Evolutionary conservation across 2,797 vertebrate genomes (phyloP).

Genomic region (Craterocephalus amniculus): DNA sequence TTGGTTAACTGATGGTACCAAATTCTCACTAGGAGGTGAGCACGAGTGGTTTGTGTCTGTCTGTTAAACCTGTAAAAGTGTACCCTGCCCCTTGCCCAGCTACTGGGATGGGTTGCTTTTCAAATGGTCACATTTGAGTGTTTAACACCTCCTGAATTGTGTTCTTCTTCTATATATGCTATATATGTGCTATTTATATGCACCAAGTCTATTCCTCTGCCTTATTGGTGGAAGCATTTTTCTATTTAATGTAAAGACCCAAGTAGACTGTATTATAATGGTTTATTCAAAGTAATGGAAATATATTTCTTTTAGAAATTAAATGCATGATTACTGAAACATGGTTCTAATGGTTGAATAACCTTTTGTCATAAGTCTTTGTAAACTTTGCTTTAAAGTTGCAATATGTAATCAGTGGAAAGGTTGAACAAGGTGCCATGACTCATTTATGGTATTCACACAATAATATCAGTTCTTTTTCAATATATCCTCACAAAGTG

Average conservation of each 20-base stretch:
- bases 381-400: background rate
- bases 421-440: background rate
- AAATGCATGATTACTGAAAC: background rate
- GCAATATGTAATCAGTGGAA: background rate
- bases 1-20: too few species aligned
- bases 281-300: background rate
- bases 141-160: too few species aligned
- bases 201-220: too few species aligned
- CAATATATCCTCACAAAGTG: slow-evolving; percentile 7
- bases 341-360: background rate
- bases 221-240: background rate
- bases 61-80: too few species aligned
- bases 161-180: background rate
- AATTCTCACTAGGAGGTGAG: too few species aligned
- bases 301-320: background rate
- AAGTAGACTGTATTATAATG: background rate
- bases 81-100: too few species aligned
- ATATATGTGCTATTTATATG: too few species aligned
- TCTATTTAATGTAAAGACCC: too few species aligned
- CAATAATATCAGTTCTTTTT: slow-evolving; percentile 3
- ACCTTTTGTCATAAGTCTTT: background rate
- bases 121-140: too few species aligned
- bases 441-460: slow-evolving; percentile 19
- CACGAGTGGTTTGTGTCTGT: too few species aligned
- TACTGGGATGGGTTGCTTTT: too few species aligned